Percentiles rank a stretch among this genome's conserved stretches.
Evolutionary conservation across 2,797 vertebrate genomes (phyloP).

Genomic region (Ispidina lecontei): DNA sequence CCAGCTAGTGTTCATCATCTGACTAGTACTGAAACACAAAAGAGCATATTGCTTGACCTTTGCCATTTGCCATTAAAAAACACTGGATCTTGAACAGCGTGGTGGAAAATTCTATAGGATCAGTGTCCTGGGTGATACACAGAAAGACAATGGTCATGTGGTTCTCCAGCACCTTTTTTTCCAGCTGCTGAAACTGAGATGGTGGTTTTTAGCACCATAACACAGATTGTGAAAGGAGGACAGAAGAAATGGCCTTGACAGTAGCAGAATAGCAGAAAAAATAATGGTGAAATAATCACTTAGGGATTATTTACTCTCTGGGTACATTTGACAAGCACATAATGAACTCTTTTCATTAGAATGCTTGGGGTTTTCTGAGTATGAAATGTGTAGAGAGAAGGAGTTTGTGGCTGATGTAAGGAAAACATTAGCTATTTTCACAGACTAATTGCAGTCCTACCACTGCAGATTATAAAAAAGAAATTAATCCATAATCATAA

Average conservation of each 20-base stretch:
- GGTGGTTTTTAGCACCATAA: background rate
- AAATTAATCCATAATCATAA: background rate
- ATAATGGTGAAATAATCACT: background rate
- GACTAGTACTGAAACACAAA: background rate
- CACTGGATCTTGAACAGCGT: accelerated
- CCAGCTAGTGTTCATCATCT: background rate
- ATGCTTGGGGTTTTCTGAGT: background rate
- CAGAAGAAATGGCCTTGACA: background rate
- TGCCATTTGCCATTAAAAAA: background rate
- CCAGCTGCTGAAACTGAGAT: background rate
- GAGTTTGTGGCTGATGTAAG: background rate
- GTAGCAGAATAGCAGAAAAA: background rate
- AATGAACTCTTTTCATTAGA: background rate
- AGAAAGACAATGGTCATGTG: background rate
- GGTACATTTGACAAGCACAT: background rate
- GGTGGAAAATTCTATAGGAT: background rate
- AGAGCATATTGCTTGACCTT: background rate
- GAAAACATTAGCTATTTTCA: background rate
- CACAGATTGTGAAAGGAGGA: background rate
- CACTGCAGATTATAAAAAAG: background rate
- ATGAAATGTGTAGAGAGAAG: background rate
- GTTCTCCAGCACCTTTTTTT: background rate
- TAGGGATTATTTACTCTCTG: background rate
- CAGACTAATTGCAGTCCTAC: background rate
- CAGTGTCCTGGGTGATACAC: background rate